phyloP scores from a whole-genome alignment of 2,113 vertebrate species.

The Lophura nycthemera region DNA sequence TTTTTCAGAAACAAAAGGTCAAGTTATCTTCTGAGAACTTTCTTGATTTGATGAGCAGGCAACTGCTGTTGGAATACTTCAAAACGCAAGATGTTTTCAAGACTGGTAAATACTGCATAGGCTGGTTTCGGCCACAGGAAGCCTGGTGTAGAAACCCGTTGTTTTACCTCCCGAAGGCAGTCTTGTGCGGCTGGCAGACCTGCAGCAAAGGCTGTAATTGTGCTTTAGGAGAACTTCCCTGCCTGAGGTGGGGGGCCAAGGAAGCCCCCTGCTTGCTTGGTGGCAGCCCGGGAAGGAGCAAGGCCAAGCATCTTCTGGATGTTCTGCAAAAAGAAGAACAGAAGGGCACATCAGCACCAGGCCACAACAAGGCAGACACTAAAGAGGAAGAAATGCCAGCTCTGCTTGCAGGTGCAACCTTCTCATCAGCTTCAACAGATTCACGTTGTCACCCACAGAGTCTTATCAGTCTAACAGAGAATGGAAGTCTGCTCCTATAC shows the following conservation, averaged over 20 bases:
- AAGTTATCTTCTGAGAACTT: conserved; percentile 14
- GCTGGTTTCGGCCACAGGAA: background rate
- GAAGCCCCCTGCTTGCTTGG: conserved; percentile 97
- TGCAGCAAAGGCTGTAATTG: background rate
- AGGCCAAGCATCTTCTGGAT: conserved; percentile 99
- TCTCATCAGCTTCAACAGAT: background rate
- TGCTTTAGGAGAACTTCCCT: conserved; percentile 91
- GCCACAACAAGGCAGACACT: fast-evolving
- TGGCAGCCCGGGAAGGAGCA: conserved; percentile 95
- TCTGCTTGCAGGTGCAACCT: background rate
- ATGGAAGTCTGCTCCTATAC: fast-evolving
- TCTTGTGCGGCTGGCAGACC: background rate
- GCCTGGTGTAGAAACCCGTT: background rate
- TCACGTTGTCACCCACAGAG: background rate
- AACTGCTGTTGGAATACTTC: conserved; percentile 13
- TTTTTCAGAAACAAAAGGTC: conserved; percentile 48
- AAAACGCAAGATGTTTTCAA: background rate
- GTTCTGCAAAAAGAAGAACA: conserved; percentile 81
- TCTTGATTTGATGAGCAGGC: conserved; percentile 16
- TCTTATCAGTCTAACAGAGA: background rate
- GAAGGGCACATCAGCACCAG: background rate
- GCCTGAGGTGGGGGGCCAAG: conserved; percentile 96
- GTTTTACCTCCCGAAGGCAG: background rate
- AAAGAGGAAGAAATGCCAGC: background rate
- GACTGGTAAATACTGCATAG: background rate